Percentiles rank a stretch among this genome's conserved stretches.
Conservation (phyloP, 1,140 invertebrate genomes). For the Hesperophylax magnus region DNA sequence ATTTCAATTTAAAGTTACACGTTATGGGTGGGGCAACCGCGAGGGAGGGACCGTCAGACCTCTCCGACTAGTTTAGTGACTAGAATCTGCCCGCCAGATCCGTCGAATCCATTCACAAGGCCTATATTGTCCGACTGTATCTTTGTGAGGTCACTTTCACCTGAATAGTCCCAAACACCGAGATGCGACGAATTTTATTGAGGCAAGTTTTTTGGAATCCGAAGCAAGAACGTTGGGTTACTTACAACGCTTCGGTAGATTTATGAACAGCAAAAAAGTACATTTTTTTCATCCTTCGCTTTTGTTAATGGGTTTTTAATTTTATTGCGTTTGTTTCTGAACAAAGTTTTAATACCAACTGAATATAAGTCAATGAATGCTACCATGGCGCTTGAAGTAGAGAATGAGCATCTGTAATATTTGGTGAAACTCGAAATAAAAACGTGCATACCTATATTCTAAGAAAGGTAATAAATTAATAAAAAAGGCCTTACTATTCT, state of each 20-base stretch:
- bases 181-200: not conserved
- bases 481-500: too few species aligned
- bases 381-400: too few species aligned
- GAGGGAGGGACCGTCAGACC: not conserved
- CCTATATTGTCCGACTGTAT: not conserved
- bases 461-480: too few species aligned
- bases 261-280: not conserved
- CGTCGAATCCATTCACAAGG: not conserved
- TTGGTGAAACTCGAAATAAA: too few species aligned
- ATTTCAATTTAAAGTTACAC: conserved; percentile 48
- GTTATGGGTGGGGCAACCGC: conserved; percentile 20
- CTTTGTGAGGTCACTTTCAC: conserved; percentile 21
- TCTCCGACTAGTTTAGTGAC: not conserved
- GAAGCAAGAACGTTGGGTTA: not conserved
- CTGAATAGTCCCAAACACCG: too few species aligned
- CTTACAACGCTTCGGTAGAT: not conserved
- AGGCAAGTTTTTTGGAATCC: not conserved
- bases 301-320: too few species aligned
- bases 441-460: too few species aligned
- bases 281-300: not conserved
- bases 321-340: too few species aligned
- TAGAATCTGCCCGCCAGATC: not conserved
- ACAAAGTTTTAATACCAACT: too few species aligned
- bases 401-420: too few species aligned
- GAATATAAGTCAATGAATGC: too few species aligned